These are phyloP conservation scores for Tor tambroides DNA, from an alignment of 2,113 vertebrate genomes.

Conservation along the genomic window DNA sequence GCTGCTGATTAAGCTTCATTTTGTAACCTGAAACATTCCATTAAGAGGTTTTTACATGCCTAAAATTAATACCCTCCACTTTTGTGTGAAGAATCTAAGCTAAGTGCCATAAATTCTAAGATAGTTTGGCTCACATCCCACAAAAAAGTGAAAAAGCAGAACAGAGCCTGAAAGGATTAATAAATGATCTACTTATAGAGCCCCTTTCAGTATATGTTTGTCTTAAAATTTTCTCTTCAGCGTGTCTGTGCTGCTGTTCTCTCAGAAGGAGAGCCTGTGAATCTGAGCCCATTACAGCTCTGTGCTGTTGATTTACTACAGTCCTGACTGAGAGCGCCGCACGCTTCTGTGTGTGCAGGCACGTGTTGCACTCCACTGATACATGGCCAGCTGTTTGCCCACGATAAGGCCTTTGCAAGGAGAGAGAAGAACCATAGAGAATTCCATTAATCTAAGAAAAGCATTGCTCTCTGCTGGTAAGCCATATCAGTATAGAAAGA, in stretches of 20 bases:
- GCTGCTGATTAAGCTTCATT: background rate
- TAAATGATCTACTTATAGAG: background rate
- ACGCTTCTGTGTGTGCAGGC: slow-evolving; percentile 22
- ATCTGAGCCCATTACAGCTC: slow-evolving; percentile 33
- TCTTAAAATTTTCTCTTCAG: background rate
- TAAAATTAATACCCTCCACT: background rate
- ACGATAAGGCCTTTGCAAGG: slow-evolving; percentile 33
- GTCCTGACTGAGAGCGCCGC: background rate
- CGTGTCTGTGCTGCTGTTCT: slow-evolving; percentile 3
- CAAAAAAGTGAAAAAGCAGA: background rate
- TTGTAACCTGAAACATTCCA: background rate
- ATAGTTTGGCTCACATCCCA: background rate
- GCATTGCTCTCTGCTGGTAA: slow-evolving; percentile 37
- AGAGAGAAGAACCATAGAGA: slow-evolving; percentile 5
- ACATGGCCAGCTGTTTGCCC: slow-evolving; percentile 37
- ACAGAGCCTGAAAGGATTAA: background rate
- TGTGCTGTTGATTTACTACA: slow-evolving; percentile 30
- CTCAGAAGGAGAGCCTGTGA: slow-evolving; percentile 5
- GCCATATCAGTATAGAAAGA: slow-evolving; percentile 6
- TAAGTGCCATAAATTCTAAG: background rate
- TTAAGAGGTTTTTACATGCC: background rate
- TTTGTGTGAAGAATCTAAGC: background rate
- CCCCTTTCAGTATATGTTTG: background rate
- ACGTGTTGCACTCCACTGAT: slow-evolving; percentile 30
- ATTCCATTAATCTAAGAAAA: slow-evolving; percentile 38